Evolutionary conservation across 2,888 invertebrate genomes (phyloP), one percentile per base, ranked within the genome.

Genomic region (Polydesmus complanatus): DNA sequence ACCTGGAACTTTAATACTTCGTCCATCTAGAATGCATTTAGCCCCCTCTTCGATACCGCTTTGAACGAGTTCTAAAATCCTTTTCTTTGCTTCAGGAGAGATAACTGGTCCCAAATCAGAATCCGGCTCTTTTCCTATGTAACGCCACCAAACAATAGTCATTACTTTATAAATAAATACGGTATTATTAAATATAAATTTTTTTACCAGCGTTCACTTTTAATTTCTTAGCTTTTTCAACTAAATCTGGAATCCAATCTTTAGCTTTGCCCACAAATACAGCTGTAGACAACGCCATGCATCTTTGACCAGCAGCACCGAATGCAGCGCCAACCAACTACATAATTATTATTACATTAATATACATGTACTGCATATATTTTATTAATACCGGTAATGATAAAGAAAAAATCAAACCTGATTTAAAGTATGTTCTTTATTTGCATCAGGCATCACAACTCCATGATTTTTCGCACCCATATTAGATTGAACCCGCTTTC

Each of bases 381-480:
- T n/a, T n/a, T n/a, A n/a, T n/a, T n/a, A n/a, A n/a, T n/a, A n/a
- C n/a, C n/a, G n/a, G n/a, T n/a, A n/a, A n/a, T n/a, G 48, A 47
- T 47, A n/a, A n/a, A 57, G 49, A 49, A 11, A 49, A n/a, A 22
- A 37, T 26, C 2, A 57, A 63, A 77, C 75, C 68, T 95, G 93
- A 72, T 96, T 96, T 37, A 98, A 78, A 0, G 94, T 92, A 69
- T 91, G 86, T 70, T 94, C 94, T 74, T 96, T 97, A 76, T 96
- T 95, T 1, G 97, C 97, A 75, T 99, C 98, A 1, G 94, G 87
- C 82, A 98, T 83, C 50, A 98, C 82, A 18, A 98, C 85, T 51
- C 96, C 97, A 74, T 98, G 98, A 76, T 99, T 99, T 76, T 99
- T 98, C 2, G 98, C 98, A 14, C 97, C 97, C 93, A 98, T 93